phyloP scores from a whole-genome alignment of 2,797 vertebrate genomes.

The Rhynchonycteris naso region DNA sequence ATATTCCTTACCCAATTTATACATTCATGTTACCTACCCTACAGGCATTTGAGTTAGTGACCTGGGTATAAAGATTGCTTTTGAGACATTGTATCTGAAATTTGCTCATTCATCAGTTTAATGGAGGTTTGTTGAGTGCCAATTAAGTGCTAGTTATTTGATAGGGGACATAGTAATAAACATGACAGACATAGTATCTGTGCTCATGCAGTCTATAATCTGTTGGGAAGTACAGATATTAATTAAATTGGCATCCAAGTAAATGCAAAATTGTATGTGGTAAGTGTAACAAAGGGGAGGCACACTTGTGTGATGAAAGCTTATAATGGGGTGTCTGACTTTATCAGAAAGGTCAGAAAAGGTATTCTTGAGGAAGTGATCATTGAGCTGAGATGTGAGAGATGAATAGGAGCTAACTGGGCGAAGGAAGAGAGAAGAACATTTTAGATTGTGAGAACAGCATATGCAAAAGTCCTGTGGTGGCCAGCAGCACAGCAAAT shows the following conservation, averaged over 20 bases:
- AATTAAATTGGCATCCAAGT: neutral
- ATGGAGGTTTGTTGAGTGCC: neutral
- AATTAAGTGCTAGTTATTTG: neutral
- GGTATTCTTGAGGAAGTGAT: neutral
- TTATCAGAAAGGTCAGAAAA: neutral
- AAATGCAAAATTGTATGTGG: neutral
- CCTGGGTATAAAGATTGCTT: neutral
- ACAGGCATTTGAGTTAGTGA: neutral
- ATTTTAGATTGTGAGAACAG: neutral
- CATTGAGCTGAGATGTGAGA: constrained; percentile 15
- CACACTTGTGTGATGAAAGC: neutral
- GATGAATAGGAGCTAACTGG: neutral
- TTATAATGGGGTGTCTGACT: neutral
- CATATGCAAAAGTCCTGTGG: neutral
- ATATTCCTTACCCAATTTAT: neutral
- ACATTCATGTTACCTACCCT: neutral
- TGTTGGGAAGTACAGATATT: neutral
- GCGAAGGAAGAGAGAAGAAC: constrained; percentile 17
- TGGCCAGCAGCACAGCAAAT: neutral
- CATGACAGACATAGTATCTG: neutral
- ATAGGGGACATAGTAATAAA: neutral
- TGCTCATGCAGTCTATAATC: neutral
- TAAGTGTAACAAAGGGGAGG: neutral
- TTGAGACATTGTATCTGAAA: neutral
- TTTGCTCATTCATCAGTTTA: constrained; percentile 9